Evolutionary conservation across 2,888 invertebrate genomes (phyloP).

Genomic region (Matsumyia berberina): DNA sequence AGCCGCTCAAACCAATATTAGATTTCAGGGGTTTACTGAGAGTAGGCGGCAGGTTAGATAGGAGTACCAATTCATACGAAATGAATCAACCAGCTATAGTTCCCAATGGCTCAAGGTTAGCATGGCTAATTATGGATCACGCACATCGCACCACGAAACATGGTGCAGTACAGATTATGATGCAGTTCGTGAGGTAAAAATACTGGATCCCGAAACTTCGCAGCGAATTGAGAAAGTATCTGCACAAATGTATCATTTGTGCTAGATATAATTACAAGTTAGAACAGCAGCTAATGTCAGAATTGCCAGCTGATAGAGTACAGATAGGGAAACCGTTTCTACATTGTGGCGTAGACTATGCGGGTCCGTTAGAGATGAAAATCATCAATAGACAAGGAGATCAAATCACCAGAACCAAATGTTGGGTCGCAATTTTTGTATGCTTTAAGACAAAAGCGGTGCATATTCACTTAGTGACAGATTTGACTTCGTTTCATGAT

Average conservation of each 20-base stretch:
- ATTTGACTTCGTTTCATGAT: slow-evolving; percentile 9
- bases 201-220: slow-evolving; percentile 45
- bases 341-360: slow-evolving; percentile 36
- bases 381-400: slow-evolving; percentile 24
- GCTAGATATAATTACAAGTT: slow-evolving; percentile 19
- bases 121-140: slow-evolving; percentile 43
- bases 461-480: background rate
- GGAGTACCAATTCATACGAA: slow-evolving; percentile 1
- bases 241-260: slow-evolving; percentile 44
- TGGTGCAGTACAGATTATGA: slow-evolving; percentile 51
- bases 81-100: slow-evolving; percentile 76
- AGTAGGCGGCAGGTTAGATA: background rate
- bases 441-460: slow-evolving; percentile 51
- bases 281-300: slow-evolving; percentile 31
- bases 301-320: slow-evolving; percentile 40
- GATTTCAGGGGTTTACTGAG: background rate
- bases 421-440: slow-evolving; percentile 41
- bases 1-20: background rate
- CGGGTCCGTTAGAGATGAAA: slow-evolving; percentile 41
- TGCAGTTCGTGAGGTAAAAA: slow-evolving; percentile 43
- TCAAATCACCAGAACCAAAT: slow-evolving; percentile 29
- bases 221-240: slow-evolving; percentile 6
- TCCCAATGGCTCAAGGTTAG: slow-evolving; percentile 62
- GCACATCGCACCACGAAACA: slow-evolving; percentile 44
- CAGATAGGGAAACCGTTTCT: slow-evolving; percentile 32